Percentiles rank a stretch among this genome's conserved stretches.
These are phyloP conservation scores for Chrysopilus asiliformis DNA, from an alignment of 2,888 invertebrate genomes.

Conservation along the genomic window DNA sequence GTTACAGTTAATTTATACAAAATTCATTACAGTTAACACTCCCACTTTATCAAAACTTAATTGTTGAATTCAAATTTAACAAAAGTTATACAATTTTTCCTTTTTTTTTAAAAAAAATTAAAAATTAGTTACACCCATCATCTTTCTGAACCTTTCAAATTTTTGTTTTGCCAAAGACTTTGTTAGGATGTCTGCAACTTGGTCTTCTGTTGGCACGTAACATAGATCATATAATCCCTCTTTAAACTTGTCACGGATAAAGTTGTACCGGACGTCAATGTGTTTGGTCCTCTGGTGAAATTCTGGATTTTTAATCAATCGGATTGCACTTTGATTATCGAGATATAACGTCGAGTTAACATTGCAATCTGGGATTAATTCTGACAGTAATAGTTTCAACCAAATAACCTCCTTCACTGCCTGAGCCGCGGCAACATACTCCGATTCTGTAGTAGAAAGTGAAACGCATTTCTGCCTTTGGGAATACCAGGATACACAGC, in stretches of 20 bases:
- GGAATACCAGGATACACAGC: conserved; percentile 5
- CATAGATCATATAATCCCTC: background rate
- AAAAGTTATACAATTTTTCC: too few species aligned
- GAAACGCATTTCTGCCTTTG: conserved; percentile 17
- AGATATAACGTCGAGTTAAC: too few species aligned
- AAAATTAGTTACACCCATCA: too few species aligned
- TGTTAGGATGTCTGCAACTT: conserved; percentile 2
- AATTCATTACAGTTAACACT: too few species aligned
- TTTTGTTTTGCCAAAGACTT: too few species aligned
- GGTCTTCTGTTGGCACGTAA: conserved; percentile 1
- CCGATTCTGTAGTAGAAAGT: conserved; percentile 18
- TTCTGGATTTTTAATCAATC: conserved; percentile 1
- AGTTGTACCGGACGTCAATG: background rate
- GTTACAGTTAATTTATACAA: too few species aligned
- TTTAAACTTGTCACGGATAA: conserved; percentile 1
- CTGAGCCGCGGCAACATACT: conserved; percentile 17
- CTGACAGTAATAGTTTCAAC: conserved; percentile 3
- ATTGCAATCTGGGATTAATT: background rate
- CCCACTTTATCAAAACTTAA: too few species aligned
- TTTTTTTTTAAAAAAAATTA: too few species aligned
- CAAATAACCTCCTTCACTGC: conserved; percentile 15
- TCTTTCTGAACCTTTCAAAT: too few species aligned
- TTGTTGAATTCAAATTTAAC: too few species aligned
- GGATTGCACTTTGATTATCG: conserved; percentile 3
- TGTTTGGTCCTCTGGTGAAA: background rate